Evolutionary conservation across 2,888 invertebrate species (phyloP), one percentile per base, ranked within the genome.

Genomic region (Diaperis boleti): DNA sequence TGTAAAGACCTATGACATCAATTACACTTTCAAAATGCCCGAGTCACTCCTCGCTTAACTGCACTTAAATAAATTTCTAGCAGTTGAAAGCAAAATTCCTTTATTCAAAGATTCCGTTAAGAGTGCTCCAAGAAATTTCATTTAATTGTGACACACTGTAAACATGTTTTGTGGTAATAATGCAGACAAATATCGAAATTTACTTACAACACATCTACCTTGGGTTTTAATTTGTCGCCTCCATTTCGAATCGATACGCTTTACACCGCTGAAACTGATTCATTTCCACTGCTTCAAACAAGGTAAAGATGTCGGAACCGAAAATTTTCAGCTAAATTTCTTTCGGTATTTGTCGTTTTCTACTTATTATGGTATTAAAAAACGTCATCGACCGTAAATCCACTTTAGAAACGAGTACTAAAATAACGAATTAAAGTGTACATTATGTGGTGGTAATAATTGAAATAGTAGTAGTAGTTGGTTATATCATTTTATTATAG

Each of bases 11-110:
- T 45, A 20, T 56, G 45, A 45, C 45, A 59, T 59, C 35, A 59
- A 59, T 59, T 47, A 59, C 39, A 20, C 55, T 56, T 59, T 47
- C 49, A 59, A 59, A 59, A 37, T 59, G 56, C 15, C 18, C 26
- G 52, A 13, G 22, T 39, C 29, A 37, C 39, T 39, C n/a, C 39
- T 55, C 31, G 33, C 15, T 31, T 31, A 44, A 56, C 56, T 56
- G 56, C 56, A 56, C 29, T 35, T 22, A 31, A 22, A 56, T 44
- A 44, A 56, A 56, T 56, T 33, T 56, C 22, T 44, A 45, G 35
- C 26, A 56, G 26, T 37, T 35, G 35, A 44, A 14, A 10, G 41
- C 17, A 13, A 55, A 42, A 41, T 26, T 18, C 54, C 29, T 41
- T 54, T 50, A 50, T 37, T 37, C 37, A 35, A 50, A 37, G 29